These are phyloP conservation scores for Podocnemis expansa DNA, from an alignment of 2,113 vertebrate species.

Conservation along the genomic window DNA sequence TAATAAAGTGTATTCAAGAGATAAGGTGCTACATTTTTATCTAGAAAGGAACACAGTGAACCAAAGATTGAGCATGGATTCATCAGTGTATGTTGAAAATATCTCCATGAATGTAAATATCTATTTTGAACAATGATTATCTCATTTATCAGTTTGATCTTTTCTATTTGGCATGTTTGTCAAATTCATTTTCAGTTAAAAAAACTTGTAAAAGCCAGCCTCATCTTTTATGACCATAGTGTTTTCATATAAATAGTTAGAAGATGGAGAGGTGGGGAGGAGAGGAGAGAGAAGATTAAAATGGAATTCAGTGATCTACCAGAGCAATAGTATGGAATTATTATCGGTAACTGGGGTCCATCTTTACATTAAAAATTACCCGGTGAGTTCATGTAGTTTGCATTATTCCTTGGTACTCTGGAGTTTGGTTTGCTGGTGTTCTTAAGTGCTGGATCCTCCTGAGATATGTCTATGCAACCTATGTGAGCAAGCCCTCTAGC, in stretches of 20 bases:
- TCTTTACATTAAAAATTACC: background rate
- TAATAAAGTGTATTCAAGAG: background rate
- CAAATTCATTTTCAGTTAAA: background rate
- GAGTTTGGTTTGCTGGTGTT: conserved; percentile 7
- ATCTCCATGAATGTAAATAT: background rate
- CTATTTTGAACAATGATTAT: background rate
- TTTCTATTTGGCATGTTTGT: background rate
- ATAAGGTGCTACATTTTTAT: background rate
- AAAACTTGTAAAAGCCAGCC: background rate
- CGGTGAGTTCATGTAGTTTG: background rate
- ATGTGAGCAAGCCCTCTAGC: no score
- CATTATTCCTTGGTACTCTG: background rate
- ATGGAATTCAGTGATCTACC: background rate
- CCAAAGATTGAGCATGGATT: background rate
- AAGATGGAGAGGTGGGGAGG: background rate
- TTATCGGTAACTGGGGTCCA: background rate
- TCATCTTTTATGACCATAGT: background rate
- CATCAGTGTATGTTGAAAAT: background rate
- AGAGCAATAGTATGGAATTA: background rate
- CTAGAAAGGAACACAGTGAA: background rate
- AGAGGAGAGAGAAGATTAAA: background rate
- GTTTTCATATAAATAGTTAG: background rate
- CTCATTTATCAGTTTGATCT: background rate
- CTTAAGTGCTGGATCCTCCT: background rate
- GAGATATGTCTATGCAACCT: no score